Percentiles rank a stretch among this genome's conserved stretches.
These are phyloP conservation scores for Arenaria interpres DNA, from an alignment of 2,113 vertebrate species.

Conservation along the genomic window DNA sequence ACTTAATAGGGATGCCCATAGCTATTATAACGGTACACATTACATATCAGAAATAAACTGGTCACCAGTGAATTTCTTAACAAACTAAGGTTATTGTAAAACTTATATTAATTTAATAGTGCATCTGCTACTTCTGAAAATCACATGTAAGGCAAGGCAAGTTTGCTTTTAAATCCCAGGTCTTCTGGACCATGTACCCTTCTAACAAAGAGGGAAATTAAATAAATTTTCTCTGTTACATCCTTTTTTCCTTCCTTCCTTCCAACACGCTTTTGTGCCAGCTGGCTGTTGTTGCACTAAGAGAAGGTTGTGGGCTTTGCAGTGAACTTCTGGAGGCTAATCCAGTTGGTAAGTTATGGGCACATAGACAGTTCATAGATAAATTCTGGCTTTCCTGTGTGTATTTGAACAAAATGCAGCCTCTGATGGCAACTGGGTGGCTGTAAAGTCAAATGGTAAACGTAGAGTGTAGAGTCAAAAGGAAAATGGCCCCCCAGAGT, in stretches of 20 bases:
- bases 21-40: not conserved
- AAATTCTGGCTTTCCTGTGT: not conserved
- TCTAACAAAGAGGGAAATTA: not conserved
- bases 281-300: not conserved
- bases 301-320: not conserved
- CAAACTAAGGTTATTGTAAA: not conserved
- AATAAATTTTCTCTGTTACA: not conserved
- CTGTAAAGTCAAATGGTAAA: not conserved
- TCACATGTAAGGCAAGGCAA: not conserved
- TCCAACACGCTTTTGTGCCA: not conserved
- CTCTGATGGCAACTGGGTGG: not conserved
- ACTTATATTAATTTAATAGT: not conserved
- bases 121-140: not conserved
- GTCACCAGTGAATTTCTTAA: not conserved
- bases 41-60: not conserved
- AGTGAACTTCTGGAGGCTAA: not conserved
- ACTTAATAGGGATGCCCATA: not conserved
- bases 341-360: not conserved
- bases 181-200: not conserved
- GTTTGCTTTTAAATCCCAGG: not conserved
- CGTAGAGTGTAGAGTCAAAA: not conserved
- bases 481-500: not conserved
- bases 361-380: not conserved
- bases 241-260: not conserved
- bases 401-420: not conserved